Base-by-base conservation (phyloP, 2,113 vertebrate genomes). In the Clarias macrocephalus region DNA sequence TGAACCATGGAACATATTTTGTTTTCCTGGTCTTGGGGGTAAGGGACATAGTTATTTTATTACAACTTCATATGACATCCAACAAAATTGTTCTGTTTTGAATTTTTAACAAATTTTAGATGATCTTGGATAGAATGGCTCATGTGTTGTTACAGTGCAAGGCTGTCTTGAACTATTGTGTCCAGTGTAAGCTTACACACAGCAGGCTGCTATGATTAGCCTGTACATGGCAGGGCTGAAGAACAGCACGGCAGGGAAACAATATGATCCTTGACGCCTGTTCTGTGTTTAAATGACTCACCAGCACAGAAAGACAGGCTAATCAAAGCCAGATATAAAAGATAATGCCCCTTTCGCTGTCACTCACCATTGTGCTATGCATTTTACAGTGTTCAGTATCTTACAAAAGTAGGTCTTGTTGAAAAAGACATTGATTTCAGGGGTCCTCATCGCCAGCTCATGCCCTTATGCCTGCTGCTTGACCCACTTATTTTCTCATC, bases 401-500 rank as follows among this genome's bases (percentile, higher is more conserved):
- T 88, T 88, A 92, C 92, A 93, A 93, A 95, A 92, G 91, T 92
- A 84, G 88, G n/a, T 84, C 70, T 89, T 73, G 70, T 88, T 86
- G 91, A 93, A 92, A 91, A 88, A 90, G 75, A 91, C 94, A 96
- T 95, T 93, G 95, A 95, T 95, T 95, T 94, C 91, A 91, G 66
- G 87, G 91, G 92, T 94, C 91, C 89, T 94, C 91, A 92, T 92
- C 28, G 76, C 88, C 88, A 90, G 81, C 88, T 83, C 82, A 89
- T 93, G 91, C 94, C 93, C 94, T 94, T 91, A 92, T 56, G 89
- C 92, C 92, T 92, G 59, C 88, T 89, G 92, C 93, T 93, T 95
- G 94, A 95, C 95, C 95, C 95, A 96, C 95, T 96, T 95, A 96
- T 96, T 95, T 95, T 95, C 95, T 95, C 95, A 94, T 95, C 93